phyloP scores from a whole-genome alignment of 2,888 invertebrate genomes.

The Ecliptopera silaceata region DNA sequence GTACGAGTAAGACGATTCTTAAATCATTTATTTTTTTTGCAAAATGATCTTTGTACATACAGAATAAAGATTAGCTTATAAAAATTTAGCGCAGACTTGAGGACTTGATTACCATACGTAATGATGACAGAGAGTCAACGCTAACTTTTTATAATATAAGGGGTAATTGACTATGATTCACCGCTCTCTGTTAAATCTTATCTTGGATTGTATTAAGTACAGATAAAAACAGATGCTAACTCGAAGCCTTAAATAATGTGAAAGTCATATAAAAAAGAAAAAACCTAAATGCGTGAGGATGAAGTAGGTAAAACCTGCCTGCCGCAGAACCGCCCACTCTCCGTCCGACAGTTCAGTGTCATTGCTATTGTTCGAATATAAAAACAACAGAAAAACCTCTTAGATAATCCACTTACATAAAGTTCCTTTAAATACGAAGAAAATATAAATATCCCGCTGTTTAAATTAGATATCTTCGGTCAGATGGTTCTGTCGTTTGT shows the following conservation, averaged over 20 bases:
- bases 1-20: too few species aligned
- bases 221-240: too few species aligned
- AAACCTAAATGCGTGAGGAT: constrained; percentile 51
- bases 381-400: constrained; percentile 39
- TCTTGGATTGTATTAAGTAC: too few species aligned
- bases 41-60: too few species aligned
- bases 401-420: constrained; percentile 20
- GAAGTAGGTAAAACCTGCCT: constrained; percentile 59
- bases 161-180: too few species aligned
- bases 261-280: constrained; percentile 43
- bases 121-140: too few species aligned
- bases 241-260: neutral
- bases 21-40: too few species aligned
- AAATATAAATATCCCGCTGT: constrained; percentile 2
- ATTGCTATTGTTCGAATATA: constrained; percentile 58
- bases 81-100: too few species aligned
- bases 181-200: too few species aligned
- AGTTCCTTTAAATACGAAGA: constrained; percentile 3
- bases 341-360: constrained; percentile 59
- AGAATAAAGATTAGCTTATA: too few species aligned
- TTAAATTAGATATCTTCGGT: neutral
- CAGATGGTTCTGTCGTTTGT: neutral
- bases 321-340: constrained; percentile 65
- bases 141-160: too few species aligned
- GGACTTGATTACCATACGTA: too few species aligned